Evolutionary conservation across 2,797 vertebrate genomes (phyloP), one percentile per base, ranked within the genome.

Genomic region (Sitta carolinensis): DNA sequence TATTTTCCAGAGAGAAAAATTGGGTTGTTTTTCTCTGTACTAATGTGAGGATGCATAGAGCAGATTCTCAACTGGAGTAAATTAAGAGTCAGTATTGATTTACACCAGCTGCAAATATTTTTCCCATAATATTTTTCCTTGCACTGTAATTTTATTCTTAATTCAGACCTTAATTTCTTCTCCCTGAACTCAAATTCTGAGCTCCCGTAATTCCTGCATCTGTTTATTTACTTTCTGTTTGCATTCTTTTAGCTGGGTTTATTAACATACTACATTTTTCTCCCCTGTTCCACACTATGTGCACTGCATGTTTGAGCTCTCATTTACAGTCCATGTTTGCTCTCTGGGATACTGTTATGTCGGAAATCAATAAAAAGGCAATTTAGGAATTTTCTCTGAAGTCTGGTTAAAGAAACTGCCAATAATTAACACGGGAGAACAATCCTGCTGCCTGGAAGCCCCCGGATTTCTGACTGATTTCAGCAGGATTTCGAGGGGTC

Each of bases 361-460:
- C 63, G 51, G 83, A 95, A 95, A 96, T 97, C 95, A 82, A 95
- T 96, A 52, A 93, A 89, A 85, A 84, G 57, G 59, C 64, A 64
- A 84, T 90, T 85, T 59, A 83, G 59, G 73, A 6, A 25, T 90
- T 89, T 93, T 84, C 83, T 93, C 92, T 83, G 34, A 79, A 91
- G 80, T 50, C 70, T 90, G 58, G 73, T 88, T 86, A 93, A 87
- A 94, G 91, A 76, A 93, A 61, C 29, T 67, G 51, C 43, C 61
- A 38, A 13, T 72, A 92, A 87, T 74, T 73, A 91, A 57, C 30
- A 34, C 14, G 5, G 14, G 73, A 75, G 14, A 70, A 23, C 34
- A 29, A 16, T 68, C 32, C 48, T 54, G 26, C 30, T 63, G 36
- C 55, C 38, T 54, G 29, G 42, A 57, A 93, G 12, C 38, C 32